These are phyloP conservation scores for Ovibos moschatus DNA, from an alignment of 2,113 vertebrate species.

Conservation along the genomic window DNA sequence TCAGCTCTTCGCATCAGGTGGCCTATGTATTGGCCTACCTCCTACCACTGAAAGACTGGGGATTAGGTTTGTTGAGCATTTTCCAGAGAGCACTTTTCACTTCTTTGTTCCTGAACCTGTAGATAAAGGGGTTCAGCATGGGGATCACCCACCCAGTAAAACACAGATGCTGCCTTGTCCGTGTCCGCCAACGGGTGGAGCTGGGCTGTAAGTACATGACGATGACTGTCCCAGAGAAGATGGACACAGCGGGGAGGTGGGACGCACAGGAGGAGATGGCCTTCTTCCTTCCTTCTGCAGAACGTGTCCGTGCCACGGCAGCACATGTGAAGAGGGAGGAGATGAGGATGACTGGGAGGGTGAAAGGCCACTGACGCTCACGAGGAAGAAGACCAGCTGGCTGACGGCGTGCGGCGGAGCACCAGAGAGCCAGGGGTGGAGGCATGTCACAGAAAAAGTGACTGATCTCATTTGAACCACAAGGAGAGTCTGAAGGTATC, in stretches of 20 bases:
- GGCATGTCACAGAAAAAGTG: slow-evolving; percentile 54
- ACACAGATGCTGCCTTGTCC: slow-evolving; percentile 39
- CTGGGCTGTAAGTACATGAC: slow-evolving; percentile 45
- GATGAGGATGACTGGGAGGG: slow-evolving; percentile 38
- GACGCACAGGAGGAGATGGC: slow-evolving; percentile 20
- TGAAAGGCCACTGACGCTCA: slow-evolving; percentile 54
- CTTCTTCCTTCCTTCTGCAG: slow-evolving; percentile 13
- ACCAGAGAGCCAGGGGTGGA: slow-evolving; percentile 38
- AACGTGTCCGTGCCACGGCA: slow-evolving; percentile 17
- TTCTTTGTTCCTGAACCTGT: slow-evolving; percentile 58
- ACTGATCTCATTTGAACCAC: slow-evolving; percentile 51
- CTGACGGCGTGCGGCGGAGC: slow-evolving; percentile 1
- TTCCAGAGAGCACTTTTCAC: slow-evolving; percentile 37
- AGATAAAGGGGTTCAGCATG: slow-evolving; percentile 40
- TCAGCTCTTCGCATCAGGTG: not conserved
- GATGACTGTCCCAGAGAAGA: slow-evolving; percentile 27
- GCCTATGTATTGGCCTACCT: not conserved
- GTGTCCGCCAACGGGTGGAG: not conserved
- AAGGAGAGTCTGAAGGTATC: slow-evolving; percentile 61
- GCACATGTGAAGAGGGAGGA: slow-evolving; percentile 56
- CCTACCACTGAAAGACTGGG: not conserved
- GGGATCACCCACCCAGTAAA: slow-evolving; percentile 48
- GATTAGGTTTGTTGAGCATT: not conserved
- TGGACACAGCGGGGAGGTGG: not conserved
- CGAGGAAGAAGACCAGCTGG: not conserved